phyloP scores from a whole-genome alignment of 2,113 vertebrate genomes.

The Chionodraco myersi region DNA sequence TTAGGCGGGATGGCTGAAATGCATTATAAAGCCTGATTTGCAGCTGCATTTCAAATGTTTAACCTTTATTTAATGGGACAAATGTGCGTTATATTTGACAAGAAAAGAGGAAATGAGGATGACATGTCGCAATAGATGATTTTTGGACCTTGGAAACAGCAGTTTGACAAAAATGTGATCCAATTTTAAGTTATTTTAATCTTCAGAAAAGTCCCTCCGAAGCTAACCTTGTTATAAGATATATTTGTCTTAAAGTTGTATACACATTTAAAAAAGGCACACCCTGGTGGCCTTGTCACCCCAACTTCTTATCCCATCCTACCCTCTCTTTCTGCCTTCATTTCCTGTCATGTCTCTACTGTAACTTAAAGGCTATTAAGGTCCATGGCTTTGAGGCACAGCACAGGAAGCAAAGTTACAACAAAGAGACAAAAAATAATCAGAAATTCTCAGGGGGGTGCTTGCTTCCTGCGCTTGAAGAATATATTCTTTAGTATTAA shows the following conservation, averaged over 20 bases:
- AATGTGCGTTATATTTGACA: background rate
- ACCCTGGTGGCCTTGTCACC: background rate
- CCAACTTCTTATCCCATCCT: background rate
- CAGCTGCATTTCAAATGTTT: background rate
- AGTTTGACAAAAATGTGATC: background rate
- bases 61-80: background rate
- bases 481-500: constrained; percentile 51
- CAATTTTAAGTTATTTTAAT: background rate
- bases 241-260: background rate
- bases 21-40: background rate
- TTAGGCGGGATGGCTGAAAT: background rate
- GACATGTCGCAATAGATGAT: background rate
- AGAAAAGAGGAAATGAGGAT: background rate
- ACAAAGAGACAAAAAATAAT: constrained; percentile 16
- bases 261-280: background rate
- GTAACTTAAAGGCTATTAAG: background rate
- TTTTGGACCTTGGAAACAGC: background rate
- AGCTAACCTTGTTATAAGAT: background rate
- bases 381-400: background rate
- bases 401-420: constrained; percentile 25
- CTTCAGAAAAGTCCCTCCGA: background rate
- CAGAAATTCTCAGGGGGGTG: constrained; percentile 42
- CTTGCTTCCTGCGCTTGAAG: constrained; percentile 44
- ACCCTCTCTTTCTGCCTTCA: background rate
- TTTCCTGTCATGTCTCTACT: background rate